Conservation (phyloP, 2,113 vertebrate genomes). For the Myotis lucifugus region DNA sequence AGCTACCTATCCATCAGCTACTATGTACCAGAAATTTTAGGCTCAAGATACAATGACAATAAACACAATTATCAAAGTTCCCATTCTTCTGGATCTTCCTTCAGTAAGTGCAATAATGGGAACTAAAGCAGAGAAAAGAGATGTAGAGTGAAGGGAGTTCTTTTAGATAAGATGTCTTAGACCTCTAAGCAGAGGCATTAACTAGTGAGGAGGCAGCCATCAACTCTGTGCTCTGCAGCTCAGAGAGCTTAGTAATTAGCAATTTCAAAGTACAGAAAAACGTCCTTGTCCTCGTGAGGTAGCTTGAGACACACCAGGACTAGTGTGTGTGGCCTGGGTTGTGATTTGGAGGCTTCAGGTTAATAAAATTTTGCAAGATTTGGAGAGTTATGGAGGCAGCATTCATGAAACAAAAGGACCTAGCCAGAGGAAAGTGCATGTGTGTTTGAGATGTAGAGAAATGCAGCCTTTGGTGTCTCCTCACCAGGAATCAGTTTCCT, state of each 20-base stretch:
- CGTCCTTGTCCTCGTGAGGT: neutral
- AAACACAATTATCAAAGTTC: neutral
- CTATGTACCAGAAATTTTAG: neutral
- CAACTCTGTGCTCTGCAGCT: neutral
- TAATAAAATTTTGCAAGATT: neutral
- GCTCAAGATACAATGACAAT: neutral
- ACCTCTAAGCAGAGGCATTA: neutral
- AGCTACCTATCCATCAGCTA: neutral
- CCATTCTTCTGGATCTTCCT: neutral
- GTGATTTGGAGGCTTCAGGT: neutral
- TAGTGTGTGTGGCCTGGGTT: neutral
- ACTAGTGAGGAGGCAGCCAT: neutral
- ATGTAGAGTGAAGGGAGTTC: neutral
- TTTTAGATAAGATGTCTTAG: neutral
- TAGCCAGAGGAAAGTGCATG: neutral
- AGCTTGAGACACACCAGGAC: neutral
- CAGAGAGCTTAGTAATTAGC: neutral
- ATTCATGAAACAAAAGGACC: neutral
- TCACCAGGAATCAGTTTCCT: constrained; percentile 33
- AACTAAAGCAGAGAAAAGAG: neutral
- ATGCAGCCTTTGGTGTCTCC: neutral
- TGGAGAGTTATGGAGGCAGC: neutral
- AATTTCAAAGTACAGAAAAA: neutral
- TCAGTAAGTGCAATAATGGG: neutral
- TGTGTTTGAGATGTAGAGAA: neutral